Evolutionary conservation across 2,797 vertebrate genomes (phyloP).

Genomic region (Vireo griseus): DNA sequence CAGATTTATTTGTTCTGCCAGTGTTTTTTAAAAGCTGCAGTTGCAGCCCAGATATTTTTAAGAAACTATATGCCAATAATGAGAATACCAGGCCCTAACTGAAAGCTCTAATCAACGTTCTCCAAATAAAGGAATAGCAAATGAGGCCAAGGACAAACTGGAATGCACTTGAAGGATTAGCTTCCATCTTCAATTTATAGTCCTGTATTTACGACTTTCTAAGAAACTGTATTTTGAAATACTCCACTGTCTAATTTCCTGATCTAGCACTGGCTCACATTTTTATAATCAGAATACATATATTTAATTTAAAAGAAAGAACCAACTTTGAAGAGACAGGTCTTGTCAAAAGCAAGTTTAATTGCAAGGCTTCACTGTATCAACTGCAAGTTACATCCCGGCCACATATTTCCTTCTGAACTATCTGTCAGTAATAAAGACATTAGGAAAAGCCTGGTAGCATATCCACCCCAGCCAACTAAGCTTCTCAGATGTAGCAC

Average conservation of each 20-base stretch:
- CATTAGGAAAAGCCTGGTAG: not conserved
- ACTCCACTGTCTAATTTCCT: not conserved
- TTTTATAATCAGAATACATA: not conserved
- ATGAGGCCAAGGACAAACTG: constrained; percentile 48
- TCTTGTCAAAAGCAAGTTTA: not conserved
- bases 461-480: not conserved
- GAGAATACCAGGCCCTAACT: constrained; percentile 44
- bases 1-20: not conserved
- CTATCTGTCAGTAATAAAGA: not conserved
- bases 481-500: not conserved
- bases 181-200: not conserved
- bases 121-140: constrained; percentile 8
- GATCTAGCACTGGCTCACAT: not conserved
- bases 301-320: not conserved
- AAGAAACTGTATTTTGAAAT: not conserved
- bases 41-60: constrained; percentile 35
- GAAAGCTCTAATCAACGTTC: constrained; percentile 13
- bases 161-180: not conserved
- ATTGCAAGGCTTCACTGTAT: not conserved
- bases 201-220: not conserved
- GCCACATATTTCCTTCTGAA: not conserved
- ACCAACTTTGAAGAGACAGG: not conserved
- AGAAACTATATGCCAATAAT: not conserved
- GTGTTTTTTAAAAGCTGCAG: not conserved
- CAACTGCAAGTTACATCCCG: not conserved